Conservation (phyloP, 92 coral and sea anemone genomes). For the Umimayanthus kanabou region DNA sequence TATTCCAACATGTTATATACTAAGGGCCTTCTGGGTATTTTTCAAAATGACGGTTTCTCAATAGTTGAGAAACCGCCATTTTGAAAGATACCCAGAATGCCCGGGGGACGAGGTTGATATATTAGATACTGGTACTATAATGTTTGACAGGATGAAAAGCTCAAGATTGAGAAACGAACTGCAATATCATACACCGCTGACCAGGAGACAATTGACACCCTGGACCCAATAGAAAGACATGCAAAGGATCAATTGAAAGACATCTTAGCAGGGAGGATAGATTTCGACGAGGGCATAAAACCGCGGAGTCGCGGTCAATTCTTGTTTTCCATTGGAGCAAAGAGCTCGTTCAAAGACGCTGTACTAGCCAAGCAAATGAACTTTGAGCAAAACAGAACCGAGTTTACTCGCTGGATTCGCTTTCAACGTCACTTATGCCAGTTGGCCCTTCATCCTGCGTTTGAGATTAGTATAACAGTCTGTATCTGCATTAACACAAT, state of each 20-base stretch:
- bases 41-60: too few species aligned
- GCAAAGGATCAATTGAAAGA: not conserved
- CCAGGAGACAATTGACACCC: constrained; percentile 20
- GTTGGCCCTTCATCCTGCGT: constrained; percentile 19
- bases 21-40: too few species aligned
- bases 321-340: constrained; percentile 8
- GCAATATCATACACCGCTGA: constrained; percentile 30
- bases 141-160: constrained; percentile 27
- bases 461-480: constrained; percentile 15
- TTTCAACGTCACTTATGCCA: constrained; percentile 13
- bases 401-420: constrained; percentile 2
- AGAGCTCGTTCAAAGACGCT: constrained; percentile 23
- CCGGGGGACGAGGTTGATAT: too few species aligned
- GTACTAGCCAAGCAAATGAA: constrained; percentile 25
- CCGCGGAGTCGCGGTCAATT: not conserved
- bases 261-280: not conserved
- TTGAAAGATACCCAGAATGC: too few species aligned
- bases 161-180: constrained; percentile 29
- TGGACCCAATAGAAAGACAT: constrained; percentile 26
- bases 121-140: not conserved
- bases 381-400: not conserved
- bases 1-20: too few species aligned
- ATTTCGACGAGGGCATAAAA: not conserved
- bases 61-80: too few species aligned
- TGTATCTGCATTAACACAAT: constrained; percentile 32